A percentile compares a stretch with the other conserved stretches of the same genome.
Conservation (phyloP, 1,140 invertebrate species). For the Chlorops oryzae region DNA sequence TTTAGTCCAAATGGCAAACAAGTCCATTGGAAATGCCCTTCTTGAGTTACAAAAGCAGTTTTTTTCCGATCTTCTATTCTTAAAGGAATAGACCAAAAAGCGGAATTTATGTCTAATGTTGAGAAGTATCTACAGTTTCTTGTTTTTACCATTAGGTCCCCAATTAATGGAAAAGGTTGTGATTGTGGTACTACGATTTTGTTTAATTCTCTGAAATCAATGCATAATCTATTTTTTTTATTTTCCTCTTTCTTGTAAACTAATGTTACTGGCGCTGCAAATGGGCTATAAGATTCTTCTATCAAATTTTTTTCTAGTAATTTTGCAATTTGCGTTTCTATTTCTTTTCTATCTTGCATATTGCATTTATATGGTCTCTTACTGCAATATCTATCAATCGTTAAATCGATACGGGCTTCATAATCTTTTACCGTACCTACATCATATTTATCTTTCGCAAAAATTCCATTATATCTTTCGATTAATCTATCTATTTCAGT, state of each 20-base stretch:
- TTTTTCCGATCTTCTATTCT: slow-evolving; percentile 36
- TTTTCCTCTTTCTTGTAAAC: slow-evolving; percentile 41
- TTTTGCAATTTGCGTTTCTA: slow-evolving; percentile 36
- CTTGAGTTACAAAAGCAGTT: slow-evolving; percentile 44
- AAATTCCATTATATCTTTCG: slow-evolving; percentile 27
- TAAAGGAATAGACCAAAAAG: slow-evolving; percentile 46
- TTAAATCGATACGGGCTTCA: slow-evolving; percentile 36
- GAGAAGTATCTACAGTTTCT: slow-evolving; percentile 39
- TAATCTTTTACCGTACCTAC: slow-evolving; percentile 17
- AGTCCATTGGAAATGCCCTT: slow-evolving; percentile 40
- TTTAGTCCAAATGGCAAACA: slow-evolving; percentile 38
- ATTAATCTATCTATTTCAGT: slow-evolving; percentile 28
- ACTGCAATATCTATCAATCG: slow-evolving; percentile 38
- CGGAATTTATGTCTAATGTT: slow-evolving; percentile 43
- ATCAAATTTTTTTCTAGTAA: slow-evolving; percentile 38
- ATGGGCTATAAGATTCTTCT: slow-evolving; percentile 43
- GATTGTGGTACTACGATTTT: slow-evolving; percentile 41
- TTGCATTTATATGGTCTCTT: slow-evolving; percentile 40
- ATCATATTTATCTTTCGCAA: slow-evolving; percentile 45
- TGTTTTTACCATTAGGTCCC: slow-evolving; percentile 33
- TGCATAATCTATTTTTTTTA: slow-evolving; percentile 36
- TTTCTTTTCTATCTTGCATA: slow-evolving; percentile 39
- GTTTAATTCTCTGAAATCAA: slow-evolving; percentile 41
- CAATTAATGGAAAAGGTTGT: slow-evolving; percentile 39
- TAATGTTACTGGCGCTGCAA: slow-evolving; percentile 40